Percentiles rank a stretch among this genome's conserved stretches.
Evolutionary conservation across 2,113 vertebrate species (phyloP).

Genomic region (Indicator maculatus): DNA sequence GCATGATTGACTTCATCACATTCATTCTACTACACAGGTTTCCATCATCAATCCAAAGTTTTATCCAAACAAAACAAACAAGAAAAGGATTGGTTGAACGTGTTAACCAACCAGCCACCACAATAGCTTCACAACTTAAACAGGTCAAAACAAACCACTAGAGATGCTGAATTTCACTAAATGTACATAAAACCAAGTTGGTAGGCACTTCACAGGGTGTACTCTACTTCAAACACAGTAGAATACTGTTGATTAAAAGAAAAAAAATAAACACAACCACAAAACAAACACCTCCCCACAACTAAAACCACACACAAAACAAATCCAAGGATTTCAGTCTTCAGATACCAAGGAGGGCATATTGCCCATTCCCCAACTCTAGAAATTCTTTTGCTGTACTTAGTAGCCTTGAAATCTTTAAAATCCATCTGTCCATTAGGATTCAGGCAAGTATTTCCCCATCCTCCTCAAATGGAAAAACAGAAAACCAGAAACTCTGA

Average conservation of each 20-base stretch:
- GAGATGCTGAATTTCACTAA: not conserved
- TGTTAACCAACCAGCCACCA: not conserved
- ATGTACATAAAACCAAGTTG: not conserved
- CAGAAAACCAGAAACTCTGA: not conserved
- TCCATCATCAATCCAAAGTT: not conserved
- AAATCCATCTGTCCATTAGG: not conserved
- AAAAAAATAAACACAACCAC: not conserved
- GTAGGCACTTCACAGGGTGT: slow-evolving; percentile 23
- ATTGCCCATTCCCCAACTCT: not conserved
- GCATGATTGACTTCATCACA: not conserved
- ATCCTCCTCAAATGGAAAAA: not conserved
- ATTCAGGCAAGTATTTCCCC: not conserved
- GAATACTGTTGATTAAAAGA: not conserved
- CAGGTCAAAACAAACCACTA: not conserved
- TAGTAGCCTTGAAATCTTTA: not conserved
- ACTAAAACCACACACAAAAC: not conserved
- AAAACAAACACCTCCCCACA: not conserved
- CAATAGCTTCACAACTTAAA: not conserved
- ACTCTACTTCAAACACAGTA: not conserved
- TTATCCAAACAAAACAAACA: not conserved
- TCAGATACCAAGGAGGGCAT: not conserved
- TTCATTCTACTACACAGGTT: not conserved
- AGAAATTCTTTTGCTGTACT: not conserved
- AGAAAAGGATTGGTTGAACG: not conserved
- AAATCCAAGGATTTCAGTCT: not conserved